Evolutionary conservation across 2,888 invertebrate genomes (phyloP).

Genomic region (Oasisia sp.): DNA sequence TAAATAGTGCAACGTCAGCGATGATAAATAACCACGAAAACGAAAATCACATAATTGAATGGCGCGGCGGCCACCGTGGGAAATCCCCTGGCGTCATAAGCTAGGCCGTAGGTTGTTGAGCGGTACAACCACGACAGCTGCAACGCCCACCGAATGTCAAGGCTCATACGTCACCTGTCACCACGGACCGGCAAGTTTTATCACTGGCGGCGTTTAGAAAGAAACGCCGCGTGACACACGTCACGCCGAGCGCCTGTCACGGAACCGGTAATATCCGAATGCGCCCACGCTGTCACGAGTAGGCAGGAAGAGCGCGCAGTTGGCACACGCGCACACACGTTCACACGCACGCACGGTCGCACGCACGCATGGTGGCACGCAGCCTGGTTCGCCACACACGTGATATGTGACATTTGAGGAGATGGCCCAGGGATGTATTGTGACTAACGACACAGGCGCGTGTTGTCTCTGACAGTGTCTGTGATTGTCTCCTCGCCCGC

Average conservation of each 20-base stretch:
- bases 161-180: background rate
- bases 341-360: background rate
- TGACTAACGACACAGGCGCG: background rate
- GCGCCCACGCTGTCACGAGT: background rate
- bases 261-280: background rate
- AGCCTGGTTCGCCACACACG: background rate
- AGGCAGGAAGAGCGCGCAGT: background rate
- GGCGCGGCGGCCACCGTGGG: background rate
- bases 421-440: background rate
- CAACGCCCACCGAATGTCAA: background rate
- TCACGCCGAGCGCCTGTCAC: background rate
- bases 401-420: background rate
- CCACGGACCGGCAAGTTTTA: background rate
- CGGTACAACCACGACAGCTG: background rate
- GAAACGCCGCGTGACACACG: background rate
- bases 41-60: background rate
- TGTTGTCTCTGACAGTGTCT: background rate
- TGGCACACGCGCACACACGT: no score
- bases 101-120: background rate
- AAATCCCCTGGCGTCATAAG: background rate
- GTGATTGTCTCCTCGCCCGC: background rate
- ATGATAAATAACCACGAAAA: background rate
- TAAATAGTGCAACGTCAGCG: background rate
- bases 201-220: background rate
- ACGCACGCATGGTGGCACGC: background rate